phyloP scores from a whole-genome alignment of 2,888 invertebrate genomes.

The Platynereis dumerilii region DNA sequence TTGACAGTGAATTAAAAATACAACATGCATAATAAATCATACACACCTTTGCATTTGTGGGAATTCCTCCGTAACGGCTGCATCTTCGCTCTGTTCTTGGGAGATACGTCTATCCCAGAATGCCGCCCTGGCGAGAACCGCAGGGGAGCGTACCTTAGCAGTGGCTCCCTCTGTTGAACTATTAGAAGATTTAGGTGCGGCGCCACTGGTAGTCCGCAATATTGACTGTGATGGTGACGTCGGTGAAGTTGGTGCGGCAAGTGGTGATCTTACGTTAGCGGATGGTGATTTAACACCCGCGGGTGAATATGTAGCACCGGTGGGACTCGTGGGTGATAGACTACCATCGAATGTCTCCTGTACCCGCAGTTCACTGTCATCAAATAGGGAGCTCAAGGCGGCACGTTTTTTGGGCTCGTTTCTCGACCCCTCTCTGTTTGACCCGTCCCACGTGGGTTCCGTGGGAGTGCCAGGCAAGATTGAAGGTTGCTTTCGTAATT shows the following conservation, averaged over 20 bases:
- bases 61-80: slow-evolving; percentile 12
- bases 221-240: not conserved
- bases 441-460: too few species aligned
- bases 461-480: too few species aligned
- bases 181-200: too few species aligned
- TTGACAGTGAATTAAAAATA: too few species aligned
- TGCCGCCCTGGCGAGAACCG: slow-evolving; percentile 30
- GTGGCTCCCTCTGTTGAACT: not conserved
- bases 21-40: too few species aligned
- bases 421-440: not conserved
- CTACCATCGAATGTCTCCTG: not conserved
- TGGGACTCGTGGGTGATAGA: not conserved
- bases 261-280: not conserved
- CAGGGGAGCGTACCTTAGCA: slow-evolving; percentile 8
- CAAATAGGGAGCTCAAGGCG: not conserved
- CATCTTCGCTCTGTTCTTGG: slow-evolving; percentile 17
- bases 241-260: not conserved
- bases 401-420: not conserved
- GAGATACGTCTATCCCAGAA: slow-evolving; percentile 29
- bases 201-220: too few species aligned
- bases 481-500: slow-evolving; percentile 6
- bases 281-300: not conserved
- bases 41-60: too few species aligned
- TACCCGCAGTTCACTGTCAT: slow-evolving; percentile 1
- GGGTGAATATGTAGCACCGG: not conserved